A percentile compares a stretch with the other conserved stretches of the same genome.
These are phyloP conservation scores for Cardiocondyla obscurior DNA, from an alignment of 1,140 invertebrate genomes.

Conservation along the genomic window DNA sequence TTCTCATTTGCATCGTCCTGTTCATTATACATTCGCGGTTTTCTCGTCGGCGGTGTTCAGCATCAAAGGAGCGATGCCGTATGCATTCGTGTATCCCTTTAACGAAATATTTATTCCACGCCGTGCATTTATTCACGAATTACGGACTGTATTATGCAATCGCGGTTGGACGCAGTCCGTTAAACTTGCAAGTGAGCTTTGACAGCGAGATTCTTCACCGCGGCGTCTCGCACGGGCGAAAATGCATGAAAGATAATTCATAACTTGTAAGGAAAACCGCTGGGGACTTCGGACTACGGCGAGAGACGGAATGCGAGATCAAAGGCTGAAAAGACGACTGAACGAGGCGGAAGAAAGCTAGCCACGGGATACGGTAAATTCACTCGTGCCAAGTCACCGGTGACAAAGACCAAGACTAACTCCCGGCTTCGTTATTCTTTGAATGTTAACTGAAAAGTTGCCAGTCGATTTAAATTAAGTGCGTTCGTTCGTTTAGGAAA, in stretches of 20 bases:
- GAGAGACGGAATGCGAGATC: constrained; percentile 74
- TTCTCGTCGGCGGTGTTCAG: neutral
- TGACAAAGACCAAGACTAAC: neutral
- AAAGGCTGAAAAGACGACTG: constrained; percentile 66
- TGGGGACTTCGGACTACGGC: neutral
- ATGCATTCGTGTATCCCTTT: neutral
- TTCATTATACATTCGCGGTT: constrained; percentile 10
- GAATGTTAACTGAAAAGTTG: neutral
- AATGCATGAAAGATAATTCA: constrained; percentile 58
- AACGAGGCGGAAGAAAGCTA: constrained; percentile 15
- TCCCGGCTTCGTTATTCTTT: neutral
- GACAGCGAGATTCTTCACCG: neutral
- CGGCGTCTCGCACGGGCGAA: neutral
- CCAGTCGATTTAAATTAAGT: neutral
- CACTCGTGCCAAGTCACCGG: neutral
- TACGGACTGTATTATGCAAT: constrained; percentile 31
- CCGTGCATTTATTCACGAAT: constrained; percentile 43
- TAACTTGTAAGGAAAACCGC: constrained; percentile 46
- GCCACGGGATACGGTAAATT: neutral
- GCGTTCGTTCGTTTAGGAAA: neutral
- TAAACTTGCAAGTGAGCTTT: constrained; percentile 43
- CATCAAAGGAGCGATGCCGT: neutral
- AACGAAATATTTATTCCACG: constrained; percentile 36
- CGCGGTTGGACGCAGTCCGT: constrained; percentile 22
- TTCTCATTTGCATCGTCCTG: neutral